Evolutionary conservation across 2,113 vertebrate genomes (phyloP), one percentile per base, ranked within the genome.

Genomic region (Ancistrus triradiatus): DNA sequence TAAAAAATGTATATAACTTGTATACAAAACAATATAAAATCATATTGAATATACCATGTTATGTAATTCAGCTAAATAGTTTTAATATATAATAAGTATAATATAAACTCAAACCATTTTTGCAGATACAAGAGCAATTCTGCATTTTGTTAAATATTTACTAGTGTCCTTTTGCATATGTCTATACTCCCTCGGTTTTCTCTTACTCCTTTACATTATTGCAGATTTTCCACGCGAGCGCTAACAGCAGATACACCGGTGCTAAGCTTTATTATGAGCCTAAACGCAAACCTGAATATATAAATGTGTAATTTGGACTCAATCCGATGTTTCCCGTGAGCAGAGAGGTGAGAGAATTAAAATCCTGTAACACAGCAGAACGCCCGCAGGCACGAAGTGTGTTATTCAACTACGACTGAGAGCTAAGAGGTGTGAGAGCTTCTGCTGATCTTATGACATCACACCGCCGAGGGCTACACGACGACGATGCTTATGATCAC

Each of bases 371-470:
- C 19, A 24, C 33, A n/a, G 2, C 33, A 52, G 38, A 47, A 37
- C 17, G 70, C 70, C 59, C 63, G 17, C 44, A 73, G 66, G 60
- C 47, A 53, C 10, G 55, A 46, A 14, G 31, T 53, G 21, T 35
- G 24, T 38, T 47, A 14, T 46, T 53, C 40, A 17, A 49, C 55
- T 21, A 21, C 47, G 46, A 11, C n/a, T 40, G 52, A 19, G 18
- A 37, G 21, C 42, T 38, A 58, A 42, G 53, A 31, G 53, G 53
- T 31, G 66, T 81, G 71, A 33, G 55, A 76, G 74, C 76, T 79
- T 80, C 72, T 78, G 78, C 81, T 80, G 78, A 79, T 82, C 83
- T 77, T 64, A 53, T 63, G 59, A 77, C 75, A 59, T 77, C 74
- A 75, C 76, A 76, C 74, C 44, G 72, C 83, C 74, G 56, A 70